Evolutionary conservation across 2,797 vertebrate genomes (phyloP), one percentile per base, ranked within the genome.

Genomic region (Poliocrania exsul): DNA sequence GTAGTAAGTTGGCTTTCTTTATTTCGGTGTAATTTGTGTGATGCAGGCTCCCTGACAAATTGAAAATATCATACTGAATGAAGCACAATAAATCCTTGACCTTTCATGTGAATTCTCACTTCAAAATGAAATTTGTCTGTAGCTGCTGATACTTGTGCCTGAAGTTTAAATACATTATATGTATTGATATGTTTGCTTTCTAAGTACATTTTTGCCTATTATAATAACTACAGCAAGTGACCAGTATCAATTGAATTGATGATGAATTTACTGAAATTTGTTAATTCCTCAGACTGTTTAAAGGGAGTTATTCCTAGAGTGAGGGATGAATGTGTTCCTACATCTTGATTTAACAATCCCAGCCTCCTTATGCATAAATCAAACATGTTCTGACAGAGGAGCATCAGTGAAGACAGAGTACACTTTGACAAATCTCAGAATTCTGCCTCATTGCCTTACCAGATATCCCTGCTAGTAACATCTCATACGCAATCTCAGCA

Each of bases 391-490:
- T 44, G 40, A 51, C 7, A 81, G 42, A 51, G 29, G 15, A 81
- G 6, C n/a, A 24, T 40, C 38, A 23, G 10, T 56, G 42, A 49
- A 57, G 31, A 47, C 37, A 50, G 15, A 65, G 11, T 0, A 0
- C 16, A 61, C 24, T 66, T 66, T 5, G 19, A 40, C 31, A 69
- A 62, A 35, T 54, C 9, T 69, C 11, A 5, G 77, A 53, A 62
- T 62, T 62, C 37, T 15, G 62, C 13, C 26, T 49, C 29, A 13
- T 67, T 66, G 38, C n/a, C n/a, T 16, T 31, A 11, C 10, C 0
- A 6, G 9, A 5, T 64, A 51, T 53, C 42, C 9, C 2, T 16
- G n/a, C 47, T 44, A 46, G 21, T 58, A 49, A 70, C 0, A 1
- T 37, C 13, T 33, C 44, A 29, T 2, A 40, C 17, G 29, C 0